Conservation (phyloP, 2,797 vertebrate species). For the Sciaenops ocellatus region DNA sequence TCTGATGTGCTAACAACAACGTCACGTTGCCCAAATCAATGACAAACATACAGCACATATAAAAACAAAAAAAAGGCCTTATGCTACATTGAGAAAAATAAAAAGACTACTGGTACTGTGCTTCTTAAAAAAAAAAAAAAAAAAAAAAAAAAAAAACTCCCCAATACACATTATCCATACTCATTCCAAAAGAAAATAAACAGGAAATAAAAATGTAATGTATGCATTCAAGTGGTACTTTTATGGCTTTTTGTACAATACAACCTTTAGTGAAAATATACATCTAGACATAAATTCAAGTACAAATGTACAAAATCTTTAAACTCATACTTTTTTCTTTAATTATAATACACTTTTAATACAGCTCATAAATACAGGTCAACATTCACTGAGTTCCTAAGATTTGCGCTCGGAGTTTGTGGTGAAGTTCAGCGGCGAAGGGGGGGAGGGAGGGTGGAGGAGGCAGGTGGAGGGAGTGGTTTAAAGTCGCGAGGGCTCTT, state of each 20-base stretch:
- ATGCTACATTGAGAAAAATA: conserved; percentile 80
- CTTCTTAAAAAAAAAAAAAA: conserved; percentile 73
- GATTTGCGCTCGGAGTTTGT: conserved; percentile 83
- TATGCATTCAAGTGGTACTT: conserved; percentile 91
- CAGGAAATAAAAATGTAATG: conserved; percentile 83
- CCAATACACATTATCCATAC: conserved; percentile 83
- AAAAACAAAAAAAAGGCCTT: conserved; percentile 74
- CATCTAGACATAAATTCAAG: conserved; percentile 92
- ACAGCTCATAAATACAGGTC: conserved; percentile 89
- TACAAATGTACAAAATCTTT: conserved; percentile 97
- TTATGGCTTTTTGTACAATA: conserved; percentile 92
- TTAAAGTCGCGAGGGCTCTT: conserved; percentile 88
- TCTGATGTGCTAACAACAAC: conserved; percentile 64
- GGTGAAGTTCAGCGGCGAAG: conserved; percentile 75
- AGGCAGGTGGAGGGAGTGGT: conserved; percentile 82
- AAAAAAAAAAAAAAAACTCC: conserved; percentile 62
- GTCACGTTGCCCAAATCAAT: conserved; percentile 68
- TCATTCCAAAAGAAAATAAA: conserved; percentile 81
- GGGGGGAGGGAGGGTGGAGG: neutral
- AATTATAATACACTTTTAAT: conserved; percentile 94
- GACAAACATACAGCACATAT: conserved; percentile 73
- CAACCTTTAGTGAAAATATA: conserved; percentile 94
- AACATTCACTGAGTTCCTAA: conserved; percentile 87
- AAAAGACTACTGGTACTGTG: conserved; percentile 85
- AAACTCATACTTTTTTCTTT: conserved; percentile 91